Evolutionary conservation across 2,113 vertebrate genomes (phyloP).

Genomic region (Menura novaehollandiae): DNA sequence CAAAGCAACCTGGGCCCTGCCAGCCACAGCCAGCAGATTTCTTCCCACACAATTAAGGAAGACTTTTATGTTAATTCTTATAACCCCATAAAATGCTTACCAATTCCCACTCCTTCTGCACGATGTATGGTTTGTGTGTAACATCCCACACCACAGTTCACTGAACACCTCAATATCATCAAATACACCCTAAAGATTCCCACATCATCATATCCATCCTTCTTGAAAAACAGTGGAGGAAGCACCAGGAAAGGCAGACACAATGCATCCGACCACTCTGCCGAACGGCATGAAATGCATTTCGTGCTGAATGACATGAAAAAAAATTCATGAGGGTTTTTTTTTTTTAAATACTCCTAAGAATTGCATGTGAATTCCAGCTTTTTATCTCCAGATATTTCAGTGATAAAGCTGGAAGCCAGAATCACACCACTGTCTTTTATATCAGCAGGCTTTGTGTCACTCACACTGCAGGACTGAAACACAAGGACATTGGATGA

Average conservation of each 20-base stretch:
- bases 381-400: not conserved
- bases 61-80: not conserved
- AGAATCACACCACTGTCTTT: not conserved
- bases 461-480: not conserved
- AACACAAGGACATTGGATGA: accelerated
- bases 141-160: accelerated
- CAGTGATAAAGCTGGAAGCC: not conserved
- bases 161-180: not conserved
- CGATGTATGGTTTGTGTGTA: not conserved
- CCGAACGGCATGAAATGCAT: not conserved
- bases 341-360: not conserved
- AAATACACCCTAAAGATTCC: not conserved
- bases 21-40: not conserved
- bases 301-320: not conserved
- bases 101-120: not conserved
- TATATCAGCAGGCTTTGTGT: not conserved
- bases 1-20: not conserved
- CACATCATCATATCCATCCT: not conserved
- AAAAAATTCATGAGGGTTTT: not conserved
- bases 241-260: not conserved
- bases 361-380: not conserved
- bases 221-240: not conserved
- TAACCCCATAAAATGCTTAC: not conserved
- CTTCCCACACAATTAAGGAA: not conserved
- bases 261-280: not conserved